Percentiles rank a stretch among this genome's conserved stretches.
Conservation (phyloP, 2,113 vertebrate genomes). For the Synchiropus splendidus region DNA sequence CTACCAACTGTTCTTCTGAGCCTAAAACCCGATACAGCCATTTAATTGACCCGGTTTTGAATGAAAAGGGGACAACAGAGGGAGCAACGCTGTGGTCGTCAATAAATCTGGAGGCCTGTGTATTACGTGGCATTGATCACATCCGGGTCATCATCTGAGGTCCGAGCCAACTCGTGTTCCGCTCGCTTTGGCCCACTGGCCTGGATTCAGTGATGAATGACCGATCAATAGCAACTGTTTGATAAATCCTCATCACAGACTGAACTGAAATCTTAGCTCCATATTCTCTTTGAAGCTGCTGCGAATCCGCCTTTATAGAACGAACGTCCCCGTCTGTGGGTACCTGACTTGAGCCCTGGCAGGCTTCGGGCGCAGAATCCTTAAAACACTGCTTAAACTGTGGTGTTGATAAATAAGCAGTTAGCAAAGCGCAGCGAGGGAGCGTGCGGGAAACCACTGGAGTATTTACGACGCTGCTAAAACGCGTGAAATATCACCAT, state of each 20-base stretch:
- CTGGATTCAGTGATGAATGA: slow-evolving; percentile 34
- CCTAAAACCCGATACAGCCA: slow-evolving; percentile 2
- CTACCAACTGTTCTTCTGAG: slow-evolving; percentile 20
- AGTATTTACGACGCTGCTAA: slow-evolving; percentile 50
- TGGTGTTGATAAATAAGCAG: slow-evolving; percentile 53
- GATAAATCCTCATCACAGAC: slow-evolving; percentile 20
- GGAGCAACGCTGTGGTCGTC: slow-evolving; percentile 24
- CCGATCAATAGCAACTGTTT: slow-evolving; percentile 40
- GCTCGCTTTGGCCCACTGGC: slow-evolving; percentile 27
- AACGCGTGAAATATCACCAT: slow-evolving; percentile 51
- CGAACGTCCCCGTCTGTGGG: slow-evolving; percentile 4
- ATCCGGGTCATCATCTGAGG: slow-evolving; percentile 35
- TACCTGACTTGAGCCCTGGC: slow-evolving; percentile 21
- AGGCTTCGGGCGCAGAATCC: slow-evolving; percentile 3
- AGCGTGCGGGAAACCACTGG: slow-evolving; percentile 13
- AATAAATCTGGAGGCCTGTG: slow-evolving; percentile 32
- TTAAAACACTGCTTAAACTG: slow-evolving; percentile 33
- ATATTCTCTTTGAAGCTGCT: slow-evolving; percentile 16
- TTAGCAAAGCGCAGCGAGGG: slow-evolving; percentile 25
- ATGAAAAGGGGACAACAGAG: slow-evolving; percentile 21
- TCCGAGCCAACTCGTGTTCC: slow-evolving; percentile 20
- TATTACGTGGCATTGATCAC: slow-evolving; percentile 50
- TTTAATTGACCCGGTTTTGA: slow-evolving; percentile 34
- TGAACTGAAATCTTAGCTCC: slow-evolving; percentile 13
- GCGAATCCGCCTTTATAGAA: slow-evolving; percentile 27